Evolutionary conservation across 2,888 invertebrate genomes (phyloP).

Genomic region (Amphipyra berbera): DNA sequence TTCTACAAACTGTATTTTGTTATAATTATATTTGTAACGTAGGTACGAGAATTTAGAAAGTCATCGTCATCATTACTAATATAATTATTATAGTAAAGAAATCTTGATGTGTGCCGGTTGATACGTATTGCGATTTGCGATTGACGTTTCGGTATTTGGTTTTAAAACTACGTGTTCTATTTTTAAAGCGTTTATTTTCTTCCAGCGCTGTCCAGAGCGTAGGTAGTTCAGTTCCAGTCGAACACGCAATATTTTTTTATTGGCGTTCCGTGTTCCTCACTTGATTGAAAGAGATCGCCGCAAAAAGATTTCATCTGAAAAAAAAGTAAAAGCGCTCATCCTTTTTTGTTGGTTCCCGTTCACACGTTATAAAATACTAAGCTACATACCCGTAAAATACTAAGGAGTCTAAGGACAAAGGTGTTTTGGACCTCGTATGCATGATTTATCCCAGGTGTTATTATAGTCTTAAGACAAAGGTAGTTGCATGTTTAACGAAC

Average conservation of each 20-base stretch:
- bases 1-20: neutral
- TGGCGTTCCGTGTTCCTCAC: slow-evolving; percentile 33
- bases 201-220: slow-evolving; percentile 44
- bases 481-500: slow-evolving; percentile 53
- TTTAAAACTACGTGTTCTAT: slow-evolving; percentile 58
- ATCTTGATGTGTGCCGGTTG: slow-evolving; percentile 17
- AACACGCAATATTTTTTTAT: slow-evolving; percentile 49
- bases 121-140: slow-evolving; percentile 34
- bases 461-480: slow-evolving; percentile 11
- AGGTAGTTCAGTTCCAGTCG: slow-evolving; percentile 36
- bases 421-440: neutral
- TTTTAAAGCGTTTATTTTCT: slow-evolving; percentile 60
- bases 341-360: slow-evolving; percentile 16
- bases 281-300: slow-evolving; percentile 45
- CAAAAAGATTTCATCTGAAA: slow-evolving; percentile 36
- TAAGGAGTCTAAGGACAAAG: neutral
- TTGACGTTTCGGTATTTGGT: slow-evolving; percentile 57
- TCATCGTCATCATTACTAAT: slow-evolving; percentile 11
- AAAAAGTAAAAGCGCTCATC: slow-evolving; percentile 19
- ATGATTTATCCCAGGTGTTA: slow-evolving; percentile 27
- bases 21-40: neutral
- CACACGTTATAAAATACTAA: slow-evolving; percentile 15
- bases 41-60: slow-evolving; percentile 31
- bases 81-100: slow-evolving; percentile 29
- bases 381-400: slow-evolving; percentile 12